Conservation (phyloP, 23 tunicate genomes). For the Phallusia fumigata region DNA sequence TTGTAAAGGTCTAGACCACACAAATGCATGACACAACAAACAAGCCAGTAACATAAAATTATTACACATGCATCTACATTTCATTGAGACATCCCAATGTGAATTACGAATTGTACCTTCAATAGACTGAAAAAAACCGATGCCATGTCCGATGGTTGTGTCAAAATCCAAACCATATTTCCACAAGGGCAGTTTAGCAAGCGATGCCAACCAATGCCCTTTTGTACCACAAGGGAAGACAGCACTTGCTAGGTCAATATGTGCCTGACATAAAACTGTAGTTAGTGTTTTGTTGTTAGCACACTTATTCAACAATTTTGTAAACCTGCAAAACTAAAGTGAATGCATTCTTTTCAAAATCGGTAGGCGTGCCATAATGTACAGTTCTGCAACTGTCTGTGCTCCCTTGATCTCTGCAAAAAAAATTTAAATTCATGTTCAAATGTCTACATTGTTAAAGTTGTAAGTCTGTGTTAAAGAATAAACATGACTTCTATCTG, state of each 20-base stretch:
- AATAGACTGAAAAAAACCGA: slow-evolving; percentile 1
- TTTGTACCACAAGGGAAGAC: not conserved
- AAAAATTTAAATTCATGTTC: not conserved
- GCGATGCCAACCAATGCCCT: not conserved
- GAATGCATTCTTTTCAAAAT: slow-evolving; percentile 61
- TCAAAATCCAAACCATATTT: slow-evolving; percentile 5
- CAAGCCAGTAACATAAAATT: no score
- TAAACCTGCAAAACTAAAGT: not conserved
- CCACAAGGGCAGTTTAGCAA: slow-evolving; percentile 11
- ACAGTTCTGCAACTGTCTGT: slow-evolving; percentile 92
- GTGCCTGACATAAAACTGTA: not conserved
- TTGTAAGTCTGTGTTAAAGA: no score
- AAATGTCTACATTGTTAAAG: no score
- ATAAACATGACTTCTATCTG: no score
- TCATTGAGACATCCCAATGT: no score
- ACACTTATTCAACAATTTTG: not conserved
- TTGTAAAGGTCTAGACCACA: no score
- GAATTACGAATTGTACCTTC: not conserved
- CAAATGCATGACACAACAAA: no score
- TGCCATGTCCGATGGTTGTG: not conserved
- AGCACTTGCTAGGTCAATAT: not conserved
- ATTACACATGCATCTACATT: no score
- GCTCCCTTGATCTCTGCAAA: slow-evolving; percentile 51
- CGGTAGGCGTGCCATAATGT: slow-evolving; percentile 84
- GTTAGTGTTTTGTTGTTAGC: not conserved